phyloP scores from a whole-genome alignment of 2,113 vertebrate genomes.

The Xerus inauris region DNA sequence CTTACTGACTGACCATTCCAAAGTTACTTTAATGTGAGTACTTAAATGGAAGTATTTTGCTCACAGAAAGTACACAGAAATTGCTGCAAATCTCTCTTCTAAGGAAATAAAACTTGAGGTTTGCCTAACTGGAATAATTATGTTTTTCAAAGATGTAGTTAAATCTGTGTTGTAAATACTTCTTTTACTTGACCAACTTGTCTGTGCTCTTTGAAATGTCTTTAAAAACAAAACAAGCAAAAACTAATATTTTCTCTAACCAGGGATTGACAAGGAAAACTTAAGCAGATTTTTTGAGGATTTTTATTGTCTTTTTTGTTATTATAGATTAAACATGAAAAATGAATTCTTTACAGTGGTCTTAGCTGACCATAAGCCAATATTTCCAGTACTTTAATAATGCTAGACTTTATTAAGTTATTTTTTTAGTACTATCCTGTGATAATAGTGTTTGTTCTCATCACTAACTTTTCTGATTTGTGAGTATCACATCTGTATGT shows the following conservation, averaged over 20 bases:
- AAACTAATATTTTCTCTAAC: not conserved
- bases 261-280: not conserved
- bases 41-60: not conserved
- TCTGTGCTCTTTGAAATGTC: not conserved
- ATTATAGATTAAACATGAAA: not conserved
- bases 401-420: not conserved
- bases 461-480: not conserved
- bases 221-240: no score
- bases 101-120: not conserved
- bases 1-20: not conserved
- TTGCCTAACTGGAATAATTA: not conserved
- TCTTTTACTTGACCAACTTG: not conserved
- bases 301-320: constrained; percentile 7
- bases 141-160: not conserved
- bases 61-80: not conserved
- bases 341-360: constrained; percentile 18
- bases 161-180: constrained; percentile 25
- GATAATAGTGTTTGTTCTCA: not conserved
- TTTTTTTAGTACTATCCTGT: not conserved
- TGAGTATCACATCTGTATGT: not conserved
- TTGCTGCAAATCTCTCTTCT: not conserved
- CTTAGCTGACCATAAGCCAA: not conserved
- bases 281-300: not conserved
- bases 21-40: not conserved
- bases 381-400: constrained; percentile 14